Percentiles rank a stretch among this genome's conserved stretches.
Conservation (phyloP, 2,113 vertebrate genomes). For the Heptranchias perlo region DNA sequence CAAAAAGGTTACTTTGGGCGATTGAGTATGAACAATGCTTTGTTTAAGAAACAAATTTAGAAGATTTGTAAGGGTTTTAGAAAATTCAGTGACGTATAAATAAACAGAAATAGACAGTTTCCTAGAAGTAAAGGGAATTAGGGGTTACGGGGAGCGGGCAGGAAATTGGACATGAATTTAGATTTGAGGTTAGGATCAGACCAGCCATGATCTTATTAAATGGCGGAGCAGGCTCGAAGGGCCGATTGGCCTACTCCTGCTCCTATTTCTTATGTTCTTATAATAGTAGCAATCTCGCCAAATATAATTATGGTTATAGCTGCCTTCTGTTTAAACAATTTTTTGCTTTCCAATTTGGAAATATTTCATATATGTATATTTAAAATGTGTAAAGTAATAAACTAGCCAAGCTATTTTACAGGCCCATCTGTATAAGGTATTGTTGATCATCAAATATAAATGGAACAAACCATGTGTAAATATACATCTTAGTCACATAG, state of each 20-base stretch:
- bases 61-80: not conserved
- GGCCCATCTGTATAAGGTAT: not conserved
- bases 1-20: not conserved
- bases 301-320: not conserved
- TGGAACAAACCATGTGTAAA: not conserved
- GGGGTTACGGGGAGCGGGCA: no score
- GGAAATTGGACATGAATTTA: no score
- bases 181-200: no score
- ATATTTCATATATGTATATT: not conserved
- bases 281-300: not conserved
- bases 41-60: not conserved
- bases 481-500: not conserved
- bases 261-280: no score
- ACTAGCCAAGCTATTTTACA: not conserved
- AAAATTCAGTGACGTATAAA: not conserved
- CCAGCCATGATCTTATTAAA: no score
- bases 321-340: not conserved
- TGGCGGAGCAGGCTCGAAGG: no score
- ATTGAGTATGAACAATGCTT: not conserved
- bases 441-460: not conserved
- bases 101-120: no score
- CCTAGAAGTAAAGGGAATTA: no score
- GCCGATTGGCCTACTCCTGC: no score
- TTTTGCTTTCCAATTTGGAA: not conserved
- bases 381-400: not conserved